Evolutionary conservation across 2,797 vertebrate species (phyloP).

Genomic region (Nyctalus aviator): DNA sequence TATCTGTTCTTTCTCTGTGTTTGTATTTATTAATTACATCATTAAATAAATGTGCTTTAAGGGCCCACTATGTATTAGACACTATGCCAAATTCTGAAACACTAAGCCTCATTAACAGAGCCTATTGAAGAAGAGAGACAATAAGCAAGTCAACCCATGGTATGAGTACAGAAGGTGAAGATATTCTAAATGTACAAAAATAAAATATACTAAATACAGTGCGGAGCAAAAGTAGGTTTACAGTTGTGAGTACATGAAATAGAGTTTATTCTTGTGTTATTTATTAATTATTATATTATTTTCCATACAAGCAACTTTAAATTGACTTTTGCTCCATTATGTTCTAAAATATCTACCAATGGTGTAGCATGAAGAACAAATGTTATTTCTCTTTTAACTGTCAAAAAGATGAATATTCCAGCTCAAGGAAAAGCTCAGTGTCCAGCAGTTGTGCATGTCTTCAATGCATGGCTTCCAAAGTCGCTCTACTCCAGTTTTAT

Average conservation of each 20-base stretch:
- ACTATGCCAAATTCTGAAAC: neutral
- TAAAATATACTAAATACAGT: neutral
- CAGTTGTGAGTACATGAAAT: neutral
- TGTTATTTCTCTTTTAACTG: neutral
- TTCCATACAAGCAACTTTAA: neutral
- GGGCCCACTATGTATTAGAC: neutral
- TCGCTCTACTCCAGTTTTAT: neutral
- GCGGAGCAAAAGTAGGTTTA: neutral
- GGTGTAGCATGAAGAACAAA: constrained; percentile 20
- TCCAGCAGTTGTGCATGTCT: neutral
- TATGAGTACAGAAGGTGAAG: neutral
- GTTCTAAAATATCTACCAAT: constrained; percentile 28
- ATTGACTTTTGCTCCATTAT: neutral
- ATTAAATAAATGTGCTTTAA: neutral
- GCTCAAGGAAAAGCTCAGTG: neutral
- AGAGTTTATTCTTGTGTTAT: neutral
- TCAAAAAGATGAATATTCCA: neutral
- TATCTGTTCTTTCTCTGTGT: neutral
- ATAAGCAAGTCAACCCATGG: neutral
- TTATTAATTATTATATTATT: neutral
- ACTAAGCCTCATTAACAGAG: neutral
- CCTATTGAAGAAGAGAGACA: neutral
- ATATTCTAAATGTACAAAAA: neutral
- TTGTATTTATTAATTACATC: constrained; percentile 37
- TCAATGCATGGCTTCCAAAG: neutral